These are phyloP conservation scores for Neosilurus hyrtlii DNA, from an alignment of 2,797 vertebrate genomes.

Conservation along the genomic window DNA sequence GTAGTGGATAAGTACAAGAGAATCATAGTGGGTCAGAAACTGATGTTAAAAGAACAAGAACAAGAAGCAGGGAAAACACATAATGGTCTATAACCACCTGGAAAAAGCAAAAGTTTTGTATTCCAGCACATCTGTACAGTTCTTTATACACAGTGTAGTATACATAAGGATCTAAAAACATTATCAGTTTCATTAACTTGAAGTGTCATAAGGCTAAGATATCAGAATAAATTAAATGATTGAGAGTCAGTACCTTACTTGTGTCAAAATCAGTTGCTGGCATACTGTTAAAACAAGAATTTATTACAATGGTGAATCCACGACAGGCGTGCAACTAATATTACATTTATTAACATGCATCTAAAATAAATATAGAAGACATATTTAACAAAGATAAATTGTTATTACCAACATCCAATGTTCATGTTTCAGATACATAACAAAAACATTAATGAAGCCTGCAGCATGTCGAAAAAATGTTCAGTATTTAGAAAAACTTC, in stretches of 20 bases:
- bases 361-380: background rate
- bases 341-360: background rate
- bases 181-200: background rate
- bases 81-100: slow-evolving; percentile 2
- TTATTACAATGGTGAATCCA: background rate
- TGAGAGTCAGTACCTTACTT: background rate
- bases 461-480: background rate
- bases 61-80: background rate
- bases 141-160: background rate
- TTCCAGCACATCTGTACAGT: background rate
- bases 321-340: background rate
- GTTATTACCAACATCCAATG: background rate
- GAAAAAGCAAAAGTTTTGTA: background rate
- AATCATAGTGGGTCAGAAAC: slow-evolving; percentile 17
- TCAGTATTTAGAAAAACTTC: background rate
- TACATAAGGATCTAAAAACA: background rate
- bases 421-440: background rate
- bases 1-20: slow-evolving; percentile 31
- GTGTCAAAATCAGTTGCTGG: background rate
- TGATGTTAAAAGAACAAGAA: background rate
- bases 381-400: background rate
- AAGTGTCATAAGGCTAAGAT: background rate
- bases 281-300: background rate
- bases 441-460: background rate
- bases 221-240: background rate